Evolutionary conservation across 2,888 invertebrate genomes (phyloP).

Genomic region (Mimachlamys varia): DNA sequence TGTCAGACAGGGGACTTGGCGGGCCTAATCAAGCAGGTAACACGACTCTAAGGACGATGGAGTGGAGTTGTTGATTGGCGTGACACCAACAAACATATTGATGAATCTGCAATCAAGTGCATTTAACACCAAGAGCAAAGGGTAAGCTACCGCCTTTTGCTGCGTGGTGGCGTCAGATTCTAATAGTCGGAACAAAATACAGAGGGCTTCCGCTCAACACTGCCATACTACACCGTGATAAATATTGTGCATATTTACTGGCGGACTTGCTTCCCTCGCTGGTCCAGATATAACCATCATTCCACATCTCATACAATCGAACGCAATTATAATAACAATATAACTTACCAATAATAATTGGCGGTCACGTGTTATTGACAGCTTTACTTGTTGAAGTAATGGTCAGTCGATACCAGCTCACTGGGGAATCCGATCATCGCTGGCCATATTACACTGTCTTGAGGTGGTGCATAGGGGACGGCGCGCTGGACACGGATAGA

Average conservation of each 20-base stretch:
- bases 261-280: neutral
- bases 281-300: neutral
- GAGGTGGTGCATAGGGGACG: neutral
- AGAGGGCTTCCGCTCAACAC: neutral
- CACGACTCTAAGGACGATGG: neutral
- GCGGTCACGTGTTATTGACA: conserved; percentile 18
- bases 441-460: conserved; percentile 5
- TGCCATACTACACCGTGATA: neutral
- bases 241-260: neutral
- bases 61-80: neutral
- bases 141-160: neutral
- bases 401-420: conserved; percentile 14
- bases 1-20: neutral
- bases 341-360: conserved; percentile 31
- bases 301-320: neutral
- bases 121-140: neutral
- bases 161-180: neutral
- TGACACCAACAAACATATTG: neutral
- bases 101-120: neutral
- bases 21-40: neutral
- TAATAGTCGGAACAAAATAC: neutral
- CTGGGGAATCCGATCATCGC: neutral
- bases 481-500: neutral
- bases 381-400: neutral
- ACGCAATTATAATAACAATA: conserved; percentile 6